Conservation (phyloP, 2,797 vertebrate genomes). For the Lepilemur septentrionalis region DNA sequence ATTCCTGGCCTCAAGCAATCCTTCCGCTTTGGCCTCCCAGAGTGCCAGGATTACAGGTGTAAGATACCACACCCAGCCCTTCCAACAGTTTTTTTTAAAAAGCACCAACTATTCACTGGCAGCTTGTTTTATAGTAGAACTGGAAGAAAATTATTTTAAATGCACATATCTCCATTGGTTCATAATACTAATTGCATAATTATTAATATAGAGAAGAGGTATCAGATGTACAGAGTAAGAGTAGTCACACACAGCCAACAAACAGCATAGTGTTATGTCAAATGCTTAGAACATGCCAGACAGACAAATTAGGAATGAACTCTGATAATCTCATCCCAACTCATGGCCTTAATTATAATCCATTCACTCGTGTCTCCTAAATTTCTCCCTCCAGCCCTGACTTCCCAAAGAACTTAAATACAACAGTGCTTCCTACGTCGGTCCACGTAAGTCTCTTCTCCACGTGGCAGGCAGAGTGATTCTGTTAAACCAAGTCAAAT, state of each 20-base stretch:
- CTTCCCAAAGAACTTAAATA: not conserved
- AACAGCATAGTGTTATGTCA: not conserved
- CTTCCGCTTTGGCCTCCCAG: too few species aligned
- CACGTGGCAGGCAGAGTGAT: not conserved
- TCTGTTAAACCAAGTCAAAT: not conserved
- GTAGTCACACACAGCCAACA: not conserved
- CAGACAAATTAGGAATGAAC: not conserved
- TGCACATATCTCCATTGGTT: not conserved
- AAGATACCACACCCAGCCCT: too few species aligned
- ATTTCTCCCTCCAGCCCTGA: not conserved
- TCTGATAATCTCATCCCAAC: not conserved
- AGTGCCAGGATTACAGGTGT: too few species aligned
- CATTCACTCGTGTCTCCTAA: not conserved
- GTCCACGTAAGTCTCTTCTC: not conserved
- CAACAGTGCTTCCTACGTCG: not conserved
- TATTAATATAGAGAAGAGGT: not conserved
- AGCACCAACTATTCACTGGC: not conserved
- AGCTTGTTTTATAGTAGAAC: not conserved
- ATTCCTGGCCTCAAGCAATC: too few species aligned
- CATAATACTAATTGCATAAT: conserved; percentile 15
- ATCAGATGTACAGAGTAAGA: not conserved
- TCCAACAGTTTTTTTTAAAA: conserved; percentile 20
- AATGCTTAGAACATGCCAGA: not conserved
- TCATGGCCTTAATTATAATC: not conserved
- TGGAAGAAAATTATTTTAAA: not conserved